These are phyloP conservation scores for Unio pictorum DNA, from an alignment of 2,888 invertebrate species.

Conservation along the genomic window DNA sequence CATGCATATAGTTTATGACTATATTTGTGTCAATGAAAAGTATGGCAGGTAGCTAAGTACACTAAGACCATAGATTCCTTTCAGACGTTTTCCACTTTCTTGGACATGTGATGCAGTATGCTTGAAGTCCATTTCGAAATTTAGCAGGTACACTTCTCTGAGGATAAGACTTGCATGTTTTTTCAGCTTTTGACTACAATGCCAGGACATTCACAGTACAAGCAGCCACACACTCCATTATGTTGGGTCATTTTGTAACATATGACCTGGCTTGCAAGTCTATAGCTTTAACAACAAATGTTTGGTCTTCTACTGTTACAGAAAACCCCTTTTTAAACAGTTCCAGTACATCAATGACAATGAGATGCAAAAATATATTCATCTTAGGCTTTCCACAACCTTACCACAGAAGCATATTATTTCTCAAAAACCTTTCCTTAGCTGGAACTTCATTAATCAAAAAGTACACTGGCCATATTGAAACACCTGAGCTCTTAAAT, in stretches of 20 bases:
- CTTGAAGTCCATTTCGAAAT: slow-evolving; percentile 1
- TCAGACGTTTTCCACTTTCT: neutral
- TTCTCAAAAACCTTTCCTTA: slow-evolving; percentile 13
- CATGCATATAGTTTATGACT: slow-evolving; percentile 6
- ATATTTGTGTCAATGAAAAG: neutral
- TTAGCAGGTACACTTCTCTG: neutral
- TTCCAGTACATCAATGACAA: slow-evolving; percentile 7
- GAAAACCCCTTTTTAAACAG: slow-evolving; percentile 5
- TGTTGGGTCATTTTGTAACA: slow-evolving; percentile 14
- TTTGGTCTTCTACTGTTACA: neutral
- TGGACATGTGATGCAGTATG: slow-evolving; percentile 1
- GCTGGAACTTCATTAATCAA: slow-evolving; percentile 24
- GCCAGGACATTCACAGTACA: slow-evolving; percentile 12
- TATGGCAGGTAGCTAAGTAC: slow-evolving; percentile 1
- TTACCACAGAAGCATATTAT: slow-evolving; percentile 23
- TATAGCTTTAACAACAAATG: slow-evolving; percentile 3
- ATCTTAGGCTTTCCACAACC: slow-evolving; percentile 14
- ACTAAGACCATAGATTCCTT: slow-evolving; percentile 4
- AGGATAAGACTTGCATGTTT: slow-evolving; percentile 8
- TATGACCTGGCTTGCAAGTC: neutral
- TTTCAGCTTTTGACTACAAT: slow-evolving; percentile 7
- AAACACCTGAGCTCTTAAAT: slow-evolving; percentile 25
- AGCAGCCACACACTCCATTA: slow-evolving; percentile 13
- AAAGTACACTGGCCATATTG: slow-evolving; percentile 24
- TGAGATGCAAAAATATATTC: slow-evolving; percentile 13